These are phyloP conservation scores for Calliphora vicina DNA, from an alignment of 1,140 invertebrate species.

Conservation along the genomic window DNA sequence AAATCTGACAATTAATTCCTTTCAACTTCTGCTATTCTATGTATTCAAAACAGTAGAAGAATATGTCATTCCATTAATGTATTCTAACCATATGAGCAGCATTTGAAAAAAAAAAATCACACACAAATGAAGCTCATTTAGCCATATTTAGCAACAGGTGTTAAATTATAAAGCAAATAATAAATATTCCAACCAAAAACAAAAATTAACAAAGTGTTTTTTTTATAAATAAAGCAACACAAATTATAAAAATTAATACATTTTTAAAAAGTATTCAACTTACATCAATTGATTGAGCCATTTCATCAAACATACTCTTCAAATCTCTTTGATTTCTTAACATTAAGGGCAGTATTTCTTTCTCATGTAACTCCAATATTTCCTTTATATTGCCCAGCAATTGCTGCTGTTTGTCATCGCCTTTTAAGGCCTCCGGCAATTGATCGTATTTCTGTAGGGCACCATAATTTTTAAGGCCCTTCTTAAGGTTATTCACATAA, in stretches of 20 bases:
- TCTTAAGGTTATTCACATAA: constrained; percentile 58
- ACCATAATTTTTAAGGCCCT: constrained; percentile 56
- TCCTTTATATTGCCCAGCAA: constrained; percentile 53
- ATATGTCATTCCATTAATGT: background rate
- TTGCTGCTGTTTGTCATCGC: constrained; percentile 45
- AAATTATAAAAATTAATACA: background rate
- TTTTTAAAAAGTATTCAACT: constrained; percentile 41
- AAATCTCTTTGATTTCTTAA: constrained; percentile 57
- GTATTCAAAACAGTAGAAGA: background rate
- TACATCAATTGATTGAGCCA: constrained; percentile 55
- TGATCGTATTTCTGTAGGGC: constrained; percentile 44
- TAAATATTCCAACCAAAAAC: background rate
- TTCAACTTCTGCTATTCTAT: background rate
- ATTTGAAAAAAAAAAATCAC: background rate
- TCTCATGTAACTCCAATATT: constrained; percentile 56
- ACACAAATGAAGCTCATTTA: background rate
- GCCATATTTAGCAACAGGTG: constrained; percentile 1
- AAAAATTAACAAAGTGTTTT: background rate
- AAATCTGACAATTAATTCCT: background rate
- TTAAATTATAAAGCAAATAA: background rate
- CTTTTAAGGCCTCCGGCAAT: constrained; percentile 50
- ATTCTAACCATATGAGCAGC: background rate
- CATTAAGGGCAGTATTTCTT: constrained; percentile 57
- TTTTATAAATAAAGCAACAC: background rate
- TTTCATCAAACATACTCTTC: constrained; percentile 58